These are phyloP conservation scores for Smittia aterrima DNA, from an alignment of 2,888 invertebrate genomes.

Conservation along the genomic window DNA sequence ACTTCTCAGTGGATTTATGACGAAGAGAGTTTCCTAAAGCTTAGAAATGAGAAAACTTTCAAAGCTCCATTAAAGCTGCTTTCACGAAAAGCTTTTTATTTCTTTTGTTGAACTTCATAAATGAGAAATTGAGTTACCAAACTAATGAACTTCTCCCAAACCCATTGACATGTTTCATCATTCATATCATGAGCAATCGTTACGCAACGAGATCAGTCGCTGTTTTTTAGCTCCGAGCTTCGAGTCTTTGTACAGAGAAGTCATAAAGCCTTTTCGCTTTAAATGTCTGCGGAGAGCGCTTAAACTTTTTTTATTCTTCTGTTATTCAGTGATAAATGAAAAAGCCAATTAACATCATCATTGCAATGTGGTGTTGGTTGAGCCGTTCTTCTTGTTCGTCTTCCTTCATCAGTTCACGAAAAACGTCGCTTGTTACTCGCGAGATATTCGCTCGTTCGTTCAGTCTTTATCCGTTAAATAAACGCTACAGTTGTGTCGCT, in stretches of 20 bases:
- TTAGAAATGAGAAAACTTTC: too few relatives aligned
- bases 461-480: constrained; percentile 30
- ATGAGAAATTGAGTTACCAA: too few relatives aligned
- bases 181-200: neutral
- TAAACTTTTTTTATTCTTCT: neutral
- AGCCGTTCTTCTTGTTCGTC: constrained; percentile 9
- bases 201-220: too few relatives aligned
- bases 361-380: constrained; percentile 1
- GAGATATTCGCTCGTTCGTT: neutral
- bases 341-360: constrained; percentile 37
- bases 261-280: too few relatives aligned
- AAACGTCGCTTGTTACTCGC: constrained; percentile 1
- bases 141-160: too few relatives aligned
- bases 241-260: neutral
- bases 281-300: neutral
- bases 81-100: too few relatives aligned
- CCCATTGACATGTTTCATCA: too few relatives aligned
- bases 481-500: constrained; percentile 17
- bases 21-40: too few relatives aligned
- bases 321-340: constrained; percentile 36
- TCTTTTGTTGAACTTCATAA: too few relatives aligned
- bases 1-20: too few relatives aligned
- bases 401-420: neutral
- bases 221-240: too few relatives aligned
- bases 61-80: too few relatives aligned